Conservation (phyloP, 2,797 vertebrate species). For the Clangula hyemalis region DNA sequence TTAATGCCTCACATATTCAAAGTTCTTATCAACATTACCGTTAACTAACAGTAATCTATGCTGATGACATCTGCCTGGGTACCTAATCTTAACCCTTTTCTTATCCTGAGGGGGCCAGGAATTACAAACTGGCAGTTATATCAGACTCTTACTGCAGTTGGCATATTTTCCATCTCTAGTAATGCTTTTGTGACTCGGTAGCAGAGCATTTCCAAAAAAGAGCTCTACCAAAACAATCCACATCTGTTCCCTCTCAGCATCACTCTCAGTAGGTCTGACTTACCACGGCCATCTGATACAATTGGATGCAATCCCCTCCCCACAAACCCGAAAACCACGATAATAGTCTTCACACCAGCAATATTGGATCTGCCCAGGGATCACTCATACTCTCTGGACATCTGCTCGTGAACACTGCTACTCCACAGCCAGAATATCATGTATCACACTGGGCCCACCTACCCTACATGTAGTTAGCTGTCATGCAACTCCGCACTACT, state of each 20-base stretch:
- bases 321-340: neutral
- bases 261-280: constrained; percentile 37
- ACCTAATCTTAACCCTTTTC: neutral
- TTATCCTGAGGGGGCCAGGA: neutral
- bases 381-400: constrained; percentile 17
- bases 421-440: neutral
- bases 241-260: constrained; percentile 63
- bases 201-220: constrained; percentile 26
- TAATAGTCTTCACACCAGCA: constrained; percentile 3
- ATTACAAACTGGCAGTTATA: neutral
- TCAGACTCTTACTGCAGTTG: neutral
- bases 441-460: neutral
- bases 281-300: constrained; percentile 26
- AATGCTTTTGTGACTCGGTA: neutral
- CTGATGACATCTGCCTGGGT: neutral
- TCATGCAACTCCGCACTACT: neutral
- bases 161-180: constrained; percentile 35
- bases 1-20: neutral
- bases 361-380: neutral
- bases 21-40: neutral
- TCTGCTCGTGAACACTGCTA: constrained; percentile 23
- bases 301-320: neutral
- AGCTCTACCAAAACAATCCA: constrained; percentile 50
- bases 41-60: neutral
- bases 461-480: neutral